These are phyloP conservation scores for Petrolisthes manimaculis DNA, from an alignment of 2,888 invertebrate genomes.

Conservation along the genomic window DNA sequence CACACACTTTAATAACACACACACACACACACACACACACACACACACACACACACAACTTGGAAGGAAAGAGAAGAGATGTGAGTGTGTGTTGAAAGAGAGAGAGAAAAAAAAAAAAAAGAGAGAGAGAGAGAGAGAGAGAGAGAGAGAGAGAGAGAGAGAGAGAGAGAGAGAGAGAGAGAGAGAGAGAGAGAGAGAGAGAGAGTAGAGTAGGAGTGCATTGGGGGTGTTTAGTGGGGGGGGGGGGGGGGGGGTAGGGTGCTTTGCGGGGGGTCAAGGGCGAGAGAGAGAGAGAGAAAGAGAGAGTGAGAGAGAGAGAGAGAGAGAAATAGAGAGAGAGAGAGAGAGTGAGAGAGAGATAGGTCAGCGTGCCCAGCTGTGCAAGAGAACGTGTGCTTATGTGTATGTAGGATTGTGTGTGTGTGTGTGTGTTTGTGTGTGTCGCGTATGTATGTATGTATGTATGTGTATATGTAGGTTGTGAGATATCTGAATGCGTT, in stretches of 20 bases:
- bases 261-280: background rate
- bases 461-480: no score
- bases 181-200: conserved; percentile 22
- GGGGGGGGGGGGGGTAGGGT: background rate
- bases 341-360: background rate
- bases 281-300: background rate
- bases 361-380: background rate
- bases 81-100: background rate
- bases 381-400: background rate
- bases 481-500: no score
- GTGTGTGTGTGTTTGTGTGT: no score
- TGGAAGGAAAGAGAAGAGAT: background rate
- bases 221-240: background rate
- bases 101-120: background rate
- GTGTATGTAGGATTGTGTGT: no score
- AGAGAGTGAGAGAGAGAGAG: background rate
- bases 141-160: conserved; percentile 47
- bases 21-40: background rate
- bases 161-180: conserved; percentile 44
- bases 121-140: conserved; percentile 16
- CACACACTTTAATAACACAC: background rate
- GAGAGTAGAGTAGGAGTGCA: background rate
- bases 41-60: background rate
- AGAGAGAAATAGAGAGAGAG: background rate
- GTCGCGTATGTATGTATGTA: no score